Conservation (phyloP, 2,888 invertebrate species). For the Drosophila suboccidentalis region DNA sequence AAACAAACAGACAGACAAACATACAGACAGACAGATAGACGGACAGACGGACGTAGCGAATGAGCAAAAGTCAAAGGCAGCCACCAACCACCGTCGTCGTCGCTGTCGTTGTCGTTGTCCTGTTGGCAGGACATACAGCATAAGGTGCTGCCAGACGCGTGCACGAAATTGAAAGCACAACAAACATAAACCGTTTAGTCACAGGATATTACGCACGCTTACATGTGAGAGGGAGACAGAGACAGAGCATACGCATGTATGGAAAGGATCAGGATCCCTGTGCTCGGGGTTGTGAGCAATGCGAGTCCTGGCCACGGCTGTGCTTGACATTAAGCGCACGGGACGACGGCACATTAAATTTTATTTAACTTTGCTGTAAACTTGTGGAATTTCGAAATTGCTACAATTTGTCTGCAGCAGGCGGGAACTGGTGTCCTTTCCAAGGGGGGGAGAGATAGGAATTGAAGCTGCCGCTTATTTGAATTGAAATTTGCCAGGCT, state of each 20-base stretch:
- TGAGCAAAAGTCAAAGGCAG: slow-evolving; percentile 61
- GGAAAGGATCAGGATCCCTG: slow-evolving; percentile 12
- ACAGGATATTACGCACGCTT: slow-evolving; percentile 86
- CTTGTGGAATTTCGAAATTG: slow-evolving; percentile 81
- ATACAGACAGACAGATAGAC: slow-evolving; percentile 31
- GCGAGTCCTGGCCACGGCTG: slow-evolving; percentile 48
- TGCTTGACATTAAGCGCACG: slow-evolving; percentile 63
- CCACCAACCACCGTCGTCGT: slow-evolving; percentile 59
- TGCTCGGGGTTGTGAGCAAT: slow-evolving; percentile 2
- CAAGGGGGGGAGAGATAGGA: neutral
- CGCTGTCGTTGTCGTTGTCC: neutral
- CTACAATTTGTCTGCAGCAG: slow-evolving; percentile 74
- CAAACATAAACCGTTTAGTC: slow-evolving; percentile 86
- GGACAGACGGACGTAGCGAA: slow-evolving; percentile 21
- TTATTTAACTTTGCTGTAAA: slow-evolving; percentile 73
- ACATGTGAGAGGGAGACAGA: slow-evolving; percentile 62
- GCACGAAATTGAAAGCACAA: slow-evolving; percentile 84
- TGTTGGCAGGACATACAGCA: slow-evolving; percentile 19
- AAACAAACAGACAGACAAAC: slow-evolving; percentile 53
- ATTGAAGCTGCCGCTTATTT: slow-evolving; percentile 20
- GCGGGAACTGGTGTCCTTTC: slow-evolving; percentile 8
- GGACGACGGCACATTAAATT: slow-evolving; percentile 66
- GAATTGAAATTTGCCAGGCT: slow-evolving; percentile 30
- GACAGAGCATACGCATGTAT: slow-evolving; percentile 23
- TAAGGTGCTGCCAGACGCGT: slow-evolving; percentile 67